These are phyloP conservation scores for Terebella lapidaria DNA, from an alignment of 2,888 invertebrate species.

Conservation along the genomic window DNA sequence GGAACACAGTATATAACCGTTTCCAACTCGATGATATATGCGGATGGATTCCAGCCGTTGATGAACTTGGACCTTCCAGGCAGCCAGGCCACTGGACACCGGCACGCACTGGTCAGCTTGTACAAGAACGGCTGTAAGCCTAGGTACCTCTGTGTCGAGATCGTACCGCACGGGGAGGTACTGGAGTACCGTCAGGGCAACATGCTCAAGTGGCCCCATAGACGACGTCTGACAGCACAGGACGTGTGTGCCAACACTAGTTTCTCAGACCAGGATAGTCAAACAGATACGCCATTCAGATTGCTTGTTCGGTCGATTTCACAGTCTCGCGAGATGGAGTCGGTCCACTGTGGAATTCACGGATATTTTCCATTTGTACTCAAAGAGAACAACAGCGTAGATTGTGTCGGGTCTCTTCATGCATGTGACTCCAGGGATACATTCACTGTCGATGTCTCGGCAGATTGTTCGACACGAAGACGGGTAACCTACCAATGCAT, in stretches of 20 bases:
- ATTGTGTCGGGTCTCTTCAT: not conserved
- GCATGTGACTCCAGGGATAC: not conserved
- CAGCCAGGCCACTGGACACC: not conserved
- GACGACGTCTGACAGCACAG: not conserved
- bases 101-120: not conserved
- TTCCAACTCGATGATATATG: not conserved
- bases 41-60: not conserved
- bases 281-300: too few relatives aligned
- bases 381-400: not conserved
- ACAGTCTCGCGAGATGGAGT: too few relatives aligned
- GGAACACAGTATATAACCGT: not conserved
- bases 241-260: not conserved
- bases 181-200: not conserved
- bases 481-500: not conserved
- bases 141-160: not conserved
- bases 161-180: not conserved
- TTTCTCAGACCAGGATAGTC: not conserved
- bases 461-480: too few relatives aligned
- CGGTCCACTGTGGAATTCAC: not conserved
- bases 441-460: not conserved
- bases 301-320: too few relatives aligned
- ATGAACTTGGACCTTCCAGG: not conserved
- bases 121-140: slow-evolving; percentile 6
- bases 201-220: not conserved
- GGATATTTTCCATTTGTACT: not conserved